phyloP scores from a whole-genome alignment of 1,140 invertebrate genomes.

The Pseudomyrmex gracilis region DNA sequence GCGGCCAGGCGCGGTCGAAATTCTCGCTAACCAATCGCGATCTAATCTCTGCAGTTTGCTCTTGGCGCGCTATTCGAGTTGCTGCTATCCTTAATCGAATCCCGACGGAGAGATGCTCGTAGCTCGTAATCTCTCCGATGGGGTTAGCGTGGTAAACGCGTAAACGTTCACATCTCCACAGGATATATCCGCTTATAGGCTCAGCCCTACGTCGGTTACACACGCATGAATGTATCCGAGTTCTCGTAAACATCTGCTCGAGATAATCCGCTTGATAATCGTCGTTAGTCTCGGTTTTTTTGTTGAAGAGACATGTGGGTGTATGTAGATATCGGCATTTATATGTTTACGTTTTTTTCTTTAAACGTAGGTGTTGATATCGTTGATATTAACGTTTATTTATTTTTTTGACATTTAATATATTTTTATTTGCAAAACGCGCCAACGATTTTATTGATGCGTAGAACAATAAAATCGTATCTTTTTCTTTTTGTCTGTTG shows the following conservation, averaged over 20 bases:
- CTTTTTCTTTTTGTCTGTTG: too few relatives aligned
- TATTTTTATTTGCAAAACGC: too few relatives aligned
- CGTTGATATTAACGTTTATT: too few relatives aligned
- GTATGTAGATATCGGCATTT: too few relatives aligned
- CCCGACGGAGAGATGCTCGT: constrained; percentile 15
- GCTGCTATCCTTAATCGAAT: constrained; percentile 41
- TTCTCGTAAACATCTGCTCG: constrained; percentile 2
- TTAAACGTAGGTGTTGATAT: too few relatives aligned
- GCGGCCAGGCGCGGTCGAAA: neutral
- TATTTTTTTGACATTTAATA: too few relatives aligned
- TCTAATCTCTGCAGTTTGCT: constrained; percentile 37
- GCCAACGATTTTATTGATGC: too few relatives aligned
- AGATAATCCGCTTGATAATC: constrained; percentile 18
- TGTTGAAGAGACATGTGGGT: neutral
- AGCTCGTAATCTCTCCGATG: constrained; percentile 31
- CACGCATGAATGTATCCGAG: neutral
- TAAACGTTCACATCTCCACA: constrained; percentile 14
- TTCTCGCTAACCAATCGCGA: constrained; percentile 31
- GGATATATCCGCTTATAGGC: constrained; percentile 33
- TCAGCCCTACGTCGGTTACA: constrained; percentile 8
- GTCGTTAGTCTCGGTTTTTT: neutral
- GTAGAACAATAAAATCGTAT: too few relatives aligned
- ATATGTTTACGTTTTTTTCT: too few relatives aligned
- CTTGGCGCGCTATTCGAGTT: constrained; percentile 2
- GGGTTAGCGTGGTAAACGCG: constrained; percentile 28